Base-by-base conservation (phyloP, 2,113 vertebrate species). In the Clarias macrocephalus region DNA sequence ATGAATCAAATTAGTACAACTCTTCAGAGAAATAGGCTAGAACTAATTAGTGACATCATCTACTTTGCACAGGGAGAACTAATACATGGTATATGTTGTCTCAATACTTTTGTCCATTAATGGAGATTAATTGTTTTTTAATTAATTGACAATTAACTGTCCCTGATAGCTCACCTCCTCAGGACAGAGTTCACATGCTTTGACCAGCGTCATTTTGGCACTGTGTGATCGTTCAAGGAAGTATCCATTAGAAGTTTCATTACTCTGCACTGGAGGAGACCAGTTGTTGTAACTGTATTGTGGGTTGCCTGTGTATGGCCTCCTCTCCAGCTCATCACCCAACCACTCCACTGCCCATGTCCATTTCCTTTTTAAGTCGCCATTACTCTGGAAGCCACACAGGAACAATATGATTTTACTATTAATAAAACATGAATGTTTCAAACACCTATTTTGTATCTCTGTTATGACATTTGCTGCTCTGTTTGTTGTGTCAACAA, bases 341-440 rank as follows among this genome's bases (percentile, higher is more conserved):
- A 99, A 95, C 98, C 98, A 99, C 90, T 99, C 98, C 72, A 99
- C 98, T 21, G 98, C 98, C 97, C 98, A 99, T 25, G 97, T 99
- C 98, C 98, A 99, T 92, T 99, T 99, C 59, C 98, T 96, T 93
- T 99, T 99, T 92, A 99, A 94, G 94, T 99, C 98, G 52, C 98
- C 98, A 23, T 99, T 99, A 91, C 97, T 98, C 98, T 99, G 96
- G 5, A 23, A n/a, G 6, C 60, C 62, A 60, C 25, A 12, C 28
- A 76, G 23, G 42, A 76, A 13, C 42, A 23, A 76, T 52, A 25
- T 25, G 5, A 76, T 70, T 70, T 37, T 19, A 76, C 23, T 76
- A 52, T 75, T 75, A 75, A 75, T 23, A 70, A 42, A 16, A 48
- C 33, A 48, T 10, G 66, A 70, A 48, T 37, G 42, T 75, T 75